These are phyloP conservation scores for Hyles vespertilio DNA, from an alignment of 1,140 invertebrate genomes.

Conservation along the genomic window DNA sequence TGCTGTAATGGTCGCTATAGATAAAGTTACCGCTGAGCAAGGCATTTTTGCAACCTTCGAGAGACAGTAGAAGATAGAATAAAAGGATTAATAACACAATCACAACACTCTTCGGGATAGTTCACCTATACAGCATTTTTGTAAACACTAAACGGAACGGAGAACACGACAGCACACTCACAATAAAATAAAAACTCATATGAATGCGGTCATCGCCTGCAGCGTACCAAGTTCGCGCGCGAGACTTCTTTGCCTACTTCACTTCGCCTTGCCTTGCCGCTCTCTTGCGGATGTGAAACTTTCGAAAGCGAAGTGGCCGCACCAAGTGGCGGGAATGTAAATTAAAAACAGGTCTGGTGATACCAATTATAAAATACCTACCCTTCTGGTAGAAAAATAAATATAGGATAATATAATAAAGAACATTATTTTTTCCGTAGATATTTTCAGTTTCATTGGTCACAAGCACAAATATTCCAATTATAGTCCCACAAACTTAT, in stretches of 20 bases:
- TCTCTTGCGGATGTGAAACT: conserved; percentile 75
- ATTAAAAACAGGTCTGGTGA: conserved; percentile 60
- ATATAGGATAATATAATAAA: too few relatives aligned
- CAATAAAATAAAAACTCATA: conserved; percentile 68
- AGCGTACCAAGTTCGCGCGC: conserved; percentile 70
- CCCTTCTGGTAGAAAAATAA: neutral
- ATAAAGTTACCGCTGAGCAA: conserved; percentile 95
- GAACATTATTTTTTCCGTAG: too few relatives aligned
- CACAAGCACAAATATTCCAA: too few relatives aligned
- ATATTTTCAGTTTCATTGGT: too few relatives aligned
- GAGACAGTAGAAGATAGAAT: conserved; percentile 52
- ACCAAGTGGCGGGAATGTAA: conserved; percentile 70
- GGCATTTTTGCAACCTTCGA: conserved; percentile 83
- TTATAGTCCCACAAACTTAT: too few relatives aligned
- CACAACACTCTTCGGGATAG: conserved; percentile 65
- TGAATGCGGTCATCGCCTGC: conserved; percentile 72
- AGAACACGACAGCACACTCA: conserved; percentile 70
- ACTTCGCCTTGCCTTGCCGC: conserved; percentile 59
- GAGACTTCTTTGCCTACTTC: conserved; percentile 71
- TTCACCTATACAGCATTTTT: conserved; percentile 75
- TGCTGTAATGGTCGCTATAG: conserved; percentile 94
- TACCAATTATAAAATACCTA: conserved; percentile 33
- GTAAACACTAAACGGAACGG: conserved; percentile 65
- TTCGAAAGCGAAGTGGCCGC: conserved; percentile 68
- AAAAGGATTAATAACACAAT: conserved; percentile 59